These are phyloP conservation scores for Neodontobutis hainanensis DNA, from an alignment of 2,113 vertebrate genomes.

Conservation along the genomic window DNA sequence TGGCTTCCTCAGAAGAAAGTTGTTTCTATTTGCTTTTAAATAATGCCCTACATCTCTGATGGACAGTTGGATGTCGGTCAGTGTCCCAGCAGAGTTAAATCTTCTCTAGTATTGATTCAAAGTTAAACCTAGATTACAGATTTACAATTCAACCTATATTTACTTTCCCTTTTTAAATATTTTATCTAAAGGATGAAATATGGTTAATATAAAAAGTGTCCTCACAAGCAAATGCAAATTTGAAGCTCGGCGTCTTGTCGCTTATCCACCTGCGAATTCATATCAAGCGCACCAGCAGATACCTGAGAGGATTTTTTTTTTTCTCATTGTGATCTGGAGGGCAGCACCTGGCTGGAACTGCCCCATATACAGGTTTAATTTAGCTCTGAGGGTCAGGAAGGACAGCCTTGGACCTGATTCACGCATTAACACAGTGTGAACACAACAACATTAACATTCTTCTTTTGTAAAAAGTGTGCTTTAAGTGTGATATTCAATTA, in stretches of 20 bases:
- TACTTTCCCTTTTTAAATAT: not conserved
- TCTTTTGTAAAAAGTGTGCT: no score
- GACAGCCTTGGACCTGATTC: constrained; percentile 34
- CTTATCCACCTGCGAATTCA: constrained; percentile 35
- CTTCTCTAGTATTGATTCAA: no score
- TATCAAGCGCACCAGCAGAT: constrained; percentile 14
- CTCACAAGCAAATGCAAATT: not conserved
- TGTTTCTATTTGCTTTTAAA: no score
- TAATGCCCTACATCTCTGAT: no score
- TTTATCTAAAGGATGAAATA: not conserved
- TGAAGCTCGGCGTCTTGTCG: not conserved
- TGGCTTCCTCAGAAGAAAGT: no score
- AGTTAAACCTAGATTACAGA: no score
- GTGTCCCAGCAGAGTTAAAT: no score
- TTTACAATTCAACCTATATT: no score
- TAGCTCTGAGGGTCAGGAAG: constrained; percentile 51
- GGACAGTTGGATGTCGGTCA: no score
- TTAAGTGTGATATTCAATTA: not conserved
- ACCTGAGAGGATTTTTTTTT: constrained; percentile 28
- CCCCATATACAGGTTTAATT: constrained; percentile 61
- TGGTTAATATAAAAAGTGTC: not conserved
- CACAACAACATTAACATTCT: not conserved
- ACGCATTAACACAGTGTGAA: not conserved
- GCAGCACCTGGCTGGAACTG: constrained; percentile 64
- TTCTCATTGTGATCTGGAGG: constrained; percentile 33